Base-by-base conservation (phyloP, 2,113 vertebrate genomes). In the Suncus etruscus region DNA sequence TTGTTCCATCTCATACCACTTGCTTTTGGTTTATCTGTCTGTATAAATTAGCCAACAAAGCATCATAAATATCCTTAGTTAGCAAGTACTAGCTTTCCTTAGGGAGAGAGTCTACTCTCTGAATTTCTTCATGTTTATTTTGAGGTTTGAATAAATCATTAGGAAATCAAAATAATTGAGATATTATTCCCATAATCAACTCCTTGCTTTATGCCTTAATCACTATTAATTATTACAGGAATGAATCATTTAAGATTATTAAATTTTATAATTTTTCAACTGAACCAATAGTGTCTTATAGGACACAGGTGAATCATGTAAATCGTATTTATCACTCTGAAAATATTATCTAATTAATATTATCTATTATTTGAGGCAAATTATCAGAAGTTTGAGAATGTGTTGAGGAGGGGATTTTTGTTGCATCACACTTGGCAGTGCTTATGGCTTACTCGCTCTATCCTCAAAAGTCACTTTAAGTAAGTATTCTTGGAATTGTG, bases 1-100 rank as follows among this genome's bases (percentile, higher is more conserved):
- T 48, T 80, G 27, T 50, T 86, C 54, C 18, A 47, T 80, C 61
- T 72, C 8, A 16, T 32, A 80, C 16, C 25, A 89, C 61, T 86
- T 87, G 50, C 24, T 87, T 89, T 84, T 84, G n/a, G 48, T 89
- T 92, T 77, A 75, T 90, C 81, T 78, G 74, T 75, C 66, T 81
- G 58, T 76, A 70, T 91, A 84, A 84, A 95, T 95, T 84, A 90
- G n/a, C 58, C 65, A 90, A 50, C 58, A 72, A 93, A 75, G 39
- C 27, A 51, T 29, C 58, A 79, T 87, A 92, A 94, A 83, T 79
- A 88, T 77, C 24, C 70, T 86, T 66, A 81, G 63, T n/a, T 69
- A 88, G 76, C 74, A 94, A 94, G 47, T 45, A 9, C 45, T 31
- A 89, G 54, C 31, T 95, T 87, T 80, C 76, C 76, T 90, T 18